These are phyloP conservation scores for Pteropus alecto DNA, from an alignment of 2,113 vertebrate species.

Conservation along the genomic window DNA sequence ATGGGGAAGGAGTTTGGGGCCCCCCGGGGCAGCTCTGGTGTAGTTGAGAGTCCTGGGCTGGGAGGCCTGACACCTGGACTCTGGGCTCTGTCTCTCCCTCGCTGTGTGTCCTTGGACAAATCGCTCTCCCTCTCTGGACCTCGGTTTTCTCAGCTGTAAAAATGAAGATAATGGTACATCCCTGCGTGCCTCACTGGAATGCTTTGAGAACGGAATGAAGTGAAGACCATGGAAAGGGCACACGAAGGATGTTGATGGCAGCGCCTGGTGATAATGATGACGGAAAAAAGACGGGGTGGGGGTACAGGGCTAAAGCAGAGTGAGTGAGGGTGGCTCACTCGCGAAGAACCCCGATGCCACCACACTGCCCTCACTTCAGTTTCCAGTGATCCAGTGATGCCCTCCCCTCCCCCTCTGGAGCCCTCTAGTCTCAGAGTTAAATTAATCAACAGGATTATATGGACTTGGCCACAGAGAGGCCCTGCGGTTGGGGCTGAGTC, in stretches of 20 bases:
- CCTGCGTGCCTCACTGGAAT: rapidly evolving
- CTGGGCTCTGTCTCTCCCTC: background rate
- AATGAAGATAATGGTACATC: background rate
- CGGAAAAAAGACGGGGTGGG: no score
- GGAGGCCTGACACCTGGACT: background rate
- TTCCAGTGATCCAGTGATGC: background rate
- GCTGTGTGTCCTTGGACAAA: background rate
- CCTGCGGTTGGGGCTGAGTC: constrained; percentile 55
- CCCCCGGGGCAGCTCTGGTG: background rate
- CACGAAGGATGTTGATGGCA: background rate
- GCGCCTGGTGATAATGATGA: background rate
- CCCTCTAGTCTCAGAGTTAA: constrained; percentile 70
- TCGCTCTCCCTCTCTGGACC: background rate
- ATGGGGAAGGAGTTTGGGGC: background rate
- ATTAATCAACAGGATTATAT: constrained; percentile 78
- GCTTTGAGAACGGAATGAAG: background rate
- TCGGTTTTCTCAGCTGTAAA: background rate
- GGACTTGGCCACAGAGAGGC: constrained; percentile 53
- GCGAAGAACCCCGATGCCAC: background rate
- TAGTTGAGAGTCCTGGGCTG: background rate
- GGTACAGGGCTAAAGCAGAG: rapidly evolving
- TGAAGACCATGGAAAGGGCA: no score
- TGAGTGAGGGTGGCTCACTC: background rate
- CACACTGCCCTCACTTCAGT: rapidly evolving
- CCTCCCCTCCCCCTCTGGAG: background rate